Conservation (phyloP, 30 jellyfish, hydroid and myxozoan species). For the Sanderia malayensis region DNA sequence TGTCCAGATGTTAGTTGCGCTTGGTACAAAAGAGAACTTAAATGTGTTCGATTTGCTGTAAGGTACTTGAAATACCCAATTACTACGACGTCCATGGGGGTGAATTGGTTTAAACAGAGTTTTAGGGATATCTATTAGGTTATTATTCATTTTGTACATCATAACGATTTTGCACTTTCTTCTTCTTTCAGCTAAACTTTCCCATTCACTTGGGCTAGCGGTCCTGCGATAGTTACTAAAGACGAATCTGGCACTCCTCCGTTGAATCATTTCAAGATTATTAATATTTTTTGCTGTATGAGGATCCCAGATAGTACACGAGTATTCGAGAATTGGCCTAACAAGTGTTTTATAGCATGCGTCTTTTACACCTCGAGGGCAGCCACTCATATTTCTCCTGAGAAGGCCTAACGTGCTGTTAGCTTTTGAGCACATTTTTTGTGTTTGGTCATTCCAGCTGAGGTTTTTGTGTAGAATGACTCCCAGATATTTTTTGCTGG, state of each 20-base stretch:
- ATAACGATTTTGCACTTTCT: too few relatives aligned
- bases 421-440: slow-evolving; percentile 25
- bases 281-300: slow-evolving; percentile 27
- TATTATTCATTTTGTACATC: too few relatives aligned
- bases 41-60: too few relatives aligned
- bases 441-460: slow-evolving; percentile 18
- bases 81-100: too few relatives aligned
- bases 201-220: too few relatives aligned
- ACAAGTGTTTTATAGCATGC: slow-evolving; percentile 2
- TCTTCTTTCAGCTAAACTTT: too few relatives aligned
- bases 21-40: too few relatives aligned
- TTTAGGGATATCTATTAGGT: too few relatives aligned
- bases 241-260: slow-evolving; percentile 41
- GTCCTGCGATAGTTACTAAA: too few relatives aligned
- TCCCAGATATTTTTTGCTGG: slow-evolving; percentile 11
- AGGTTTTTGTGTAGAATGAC: slow-evolving; percentile 10
- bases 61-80: too few relatives aligned
- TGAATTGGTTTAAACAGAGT: too few relatives aligned
- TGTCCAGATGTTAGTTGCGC: too few relatives aligned
- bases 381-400: slow-evolving; percentile 26
- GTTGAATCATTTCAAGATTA: slow-evolving; percentile 15
- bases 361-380: slow-evolving; percentile 4
- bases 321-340: slow-evolving; percentile 28
- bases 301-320: slow-evolving; percentile 12
- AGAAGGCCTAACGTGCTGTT: slow-evolving; percentile 32